Evolutionary conservation across 2,888 invertebrate species (phyloP).

Genomic region (Drepana falcataria): DNA sequence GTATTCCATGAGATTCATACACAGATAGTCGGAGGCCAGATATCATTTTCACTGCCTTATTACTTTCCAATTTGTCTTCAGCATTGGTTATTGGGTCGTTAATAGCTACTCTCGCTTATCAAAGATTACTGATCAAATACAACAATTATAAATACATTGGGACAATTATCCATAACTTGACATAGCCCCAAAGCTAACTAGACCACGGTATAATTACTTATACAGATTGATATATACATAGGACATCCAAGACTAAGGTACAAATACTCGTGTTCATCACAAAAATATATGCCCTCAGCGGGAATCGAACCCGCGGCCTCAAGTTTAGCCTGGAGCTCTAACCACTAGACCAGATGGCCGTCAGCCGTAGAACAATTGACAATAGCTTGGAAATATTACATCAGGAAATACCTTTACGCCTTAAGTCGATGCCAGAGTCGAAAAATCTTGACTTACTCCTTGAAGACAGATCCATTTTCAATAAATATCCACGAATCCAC

Average conservation of each 20-base stretch:
- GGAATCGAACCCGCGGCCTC: no score
- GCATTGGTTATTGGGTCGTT: constrained; percentile 71
- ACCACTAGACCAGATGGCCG: no score
- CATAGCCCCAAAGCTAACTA: no score
- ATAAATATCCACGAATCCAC: constrained; percentile 29
- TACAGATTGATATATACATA: no score
- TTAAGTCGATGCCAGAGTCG: constrained; percentile 75
- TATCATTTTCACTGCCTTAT: constrained; percentile 78
- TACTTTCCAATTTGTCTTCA: constrained; percentile 77
- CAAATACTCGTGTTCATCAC: no score
- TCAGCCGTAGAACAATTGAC: no score
- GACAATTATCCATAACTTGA: no score
- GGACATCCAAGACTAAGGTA: no score
- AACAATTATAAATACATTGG: background rate
- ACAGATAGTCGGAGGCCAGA: constrained; percentile 65
- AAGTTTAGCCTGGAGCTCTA: no score
- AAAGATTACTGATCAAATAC: constrained; percentile 11
- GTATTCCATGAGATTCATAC: constrained; percentile 67
- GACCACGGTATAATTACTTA: no score
- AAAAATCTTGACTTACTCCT: constrained; percentile 79
- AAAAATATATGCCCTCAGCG: no score
- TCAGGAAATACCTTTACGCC: constrained; percentile 69
- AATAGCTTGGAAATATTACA: constrained; percentile 17
- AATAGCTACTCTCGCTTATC: constrained; percentile 51
- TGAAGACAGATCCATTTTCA: constrained; percentile 67